Evolutionary conservation across 2,888 invertebrate species (phyloP).

Genomic region (Stenichneumon culpator): DNA sequence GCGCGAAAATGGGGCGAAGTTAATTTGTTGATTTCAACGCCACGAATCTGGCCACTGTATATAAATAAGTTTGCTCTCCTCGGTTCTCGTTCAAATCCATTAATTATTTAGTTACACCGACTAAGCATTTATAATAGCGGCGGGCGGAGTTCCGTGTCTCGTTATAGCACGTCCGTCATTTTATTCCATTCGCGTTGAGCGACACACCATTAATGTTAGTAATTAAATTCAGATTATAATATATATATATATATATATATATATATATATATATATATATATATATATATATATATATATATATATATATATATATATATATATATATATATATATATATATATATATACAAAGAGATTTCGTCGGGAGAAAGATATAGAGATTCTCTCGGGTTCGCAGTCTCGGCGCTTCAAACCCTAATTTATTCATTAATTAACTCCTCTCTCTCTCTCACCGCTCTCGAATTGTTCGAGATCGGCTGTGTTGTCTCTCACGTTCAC

Average conservation of each 20-base stretch:
- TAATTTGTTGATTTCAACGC: neutral
- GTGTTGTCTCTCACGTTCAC: conserved; percentile 8
- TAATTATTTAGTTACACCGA: conserved; percentile 33
- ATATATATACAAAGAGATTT: conserved; percentile 30
- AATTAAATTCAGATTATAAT: conserved; percentile 61
- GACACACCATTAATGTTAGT: conserved; percentile 61
- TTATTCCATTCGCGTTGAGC: conserved; percentile 62
- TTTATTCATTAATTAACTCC: conserved; percentile 49
- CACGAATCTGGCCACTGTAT: neutral
- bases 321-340: conserved; percentile 51
- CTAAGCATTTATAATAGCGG: conserved; percentile 10
- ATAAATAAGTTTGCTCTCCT: conserved; percentile 1
- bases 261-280: conserved; percentile 51
- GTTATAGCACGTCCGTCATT: conserved; percentile 20
- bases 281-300: conserved; percentile 45
- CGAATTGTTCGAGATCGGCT: conserved; percentile 26
- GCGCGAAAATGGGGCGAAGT: neutral
- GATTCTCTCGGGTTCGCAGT: conserved; percentile 3
- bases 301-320: conserved; percentile 49
- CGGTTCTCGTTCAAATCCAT: conserved; percentile 21
- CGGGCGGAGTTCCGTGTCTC: conserved; percentile 19
- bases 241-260: conserved; percentile 39
- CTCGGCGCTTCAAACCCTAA: neutral
- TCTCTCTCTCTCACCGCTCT: neutral
- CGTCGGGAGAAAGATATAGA: neutral